A percentile compares a stretch with the other conserved stretches of the same genome.
phyloP scores from a whole-genome alignment of 2,797 vertebrate genomes.

The Enteromius anoplus region DNA sequence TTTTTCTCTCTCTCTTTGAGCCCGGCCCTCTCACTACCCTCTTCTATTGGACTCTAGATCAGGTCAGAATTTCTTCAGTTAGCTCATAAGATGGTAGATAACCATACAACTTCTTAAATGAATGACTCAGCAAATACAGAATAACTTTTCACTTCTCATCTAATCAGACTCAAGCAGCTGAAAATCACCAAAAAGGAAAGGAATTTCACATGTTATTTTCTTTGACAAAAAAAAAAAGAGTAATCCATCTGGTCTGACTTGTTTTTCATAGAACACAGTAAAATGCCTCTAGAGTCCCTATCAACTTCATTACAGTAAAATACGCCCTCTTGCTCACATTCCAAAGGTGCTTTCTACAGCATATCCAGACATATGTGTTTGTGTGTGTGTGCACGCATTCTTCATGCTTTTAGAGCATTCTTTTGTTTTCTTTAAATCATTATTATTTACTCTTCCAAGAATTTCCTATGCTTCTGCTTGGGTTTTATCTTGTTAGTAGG shows the following conservation, averaged over 20 bases:
- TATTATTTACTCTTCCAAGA: constrained; percentile 4
- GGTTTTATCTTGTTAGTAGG: constrained; percentile 13
- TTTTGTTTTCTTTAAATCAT: not conserved
- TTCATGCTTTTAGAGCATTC: not conserved
- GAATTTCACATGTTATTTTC: constrained; percentile 2
- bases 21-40: not conserved
- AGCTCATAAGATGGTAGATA: constrained; percentile 18
- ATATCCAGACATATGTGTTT: not conserved
- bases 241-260: constrained; percentile 55
- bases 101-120: constrained; percentile 8
- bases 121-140: constrained; percentile 16
- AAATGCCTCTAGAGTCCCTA: constrained; percentile 15
- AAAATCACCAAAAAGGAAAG: constrained; percentile 11
- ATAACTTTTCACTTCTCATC: not conserved
- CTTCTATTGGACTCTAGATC: not conserved
- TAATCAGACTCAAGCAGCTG: not conserved
- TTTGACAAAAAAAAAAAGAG: not conserved
- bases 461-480: not conserved
- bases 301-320: constrained; percentile 22
- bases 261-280: constrained; percentile 42
- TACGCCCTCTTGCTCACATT: constrained; percentile 36
- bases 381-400: not conserved
- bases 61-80: constrained; percentile 9
- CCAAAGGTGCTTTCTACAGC: constrained; percentile 19
- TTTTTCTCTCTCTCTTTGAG: constrained; percentile 29